Evolutionary conservation across 2,888 invertebrate genomes (phyloP).

Genomic region (Rhynchonema sp.): DNA sequence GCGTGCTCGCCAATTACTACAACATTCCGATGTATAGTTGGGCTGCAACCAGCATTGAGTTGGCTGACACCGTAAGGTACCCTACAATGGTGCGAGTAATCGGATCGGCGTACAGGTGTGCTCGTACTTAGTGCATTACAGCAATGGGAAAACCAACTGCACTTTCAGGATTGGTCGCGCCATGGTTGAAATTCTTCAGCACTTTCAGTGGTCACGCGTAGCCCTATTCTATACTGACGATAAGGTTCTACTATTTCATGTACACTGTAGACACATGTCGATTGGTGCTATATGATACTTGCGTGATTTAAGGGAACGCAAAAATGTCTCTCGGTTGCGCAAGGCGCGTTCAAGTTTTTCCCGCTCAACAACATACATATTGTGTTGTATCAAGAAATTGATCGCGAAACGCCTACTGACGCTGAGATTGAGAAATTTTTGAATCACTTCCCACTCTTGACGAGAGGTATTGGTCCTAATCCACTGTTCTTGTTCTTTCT

Average conservation of each 20-base stretch:
- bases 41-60: conserved; percentile 10
- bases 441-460: conserved; percentile 3
- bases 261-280: background rate
- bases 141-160: background rate
- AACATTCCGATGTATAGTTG: conserved; percentile 13
- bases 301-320: background rate
- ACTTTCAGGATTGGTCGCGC: conserved; percentile 10
- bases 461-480: background rate
- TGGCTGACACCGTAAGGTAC: conserved; percentile 11
- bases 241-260: conserved; percentile 1
- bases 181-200: conserved; percentile 11
- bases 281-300: background rate
- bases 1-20: conserved; percentile 12
- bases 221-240: conserved; percentile 15
- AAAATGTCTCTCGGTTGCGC: conserved; percentile 1
- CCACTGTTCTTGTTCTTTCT: background rate
- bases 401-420: conserved; percentile 4
- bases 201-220: conserved; percentile 14
- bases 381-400: conserved; percentile 4
- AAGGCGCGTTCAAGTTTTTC: background rate
- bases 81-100: conserved; percentile 8
- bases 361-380: conserved; percentile 2
- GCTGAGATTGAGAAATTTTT: conserved; percentile 6
- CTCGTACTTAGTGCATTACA: background rate
- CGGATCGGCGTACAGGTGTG: background rate